Conservation (phyloP, 2,113 vertebrate species). For the Peromyscus polionotus region DNA sequence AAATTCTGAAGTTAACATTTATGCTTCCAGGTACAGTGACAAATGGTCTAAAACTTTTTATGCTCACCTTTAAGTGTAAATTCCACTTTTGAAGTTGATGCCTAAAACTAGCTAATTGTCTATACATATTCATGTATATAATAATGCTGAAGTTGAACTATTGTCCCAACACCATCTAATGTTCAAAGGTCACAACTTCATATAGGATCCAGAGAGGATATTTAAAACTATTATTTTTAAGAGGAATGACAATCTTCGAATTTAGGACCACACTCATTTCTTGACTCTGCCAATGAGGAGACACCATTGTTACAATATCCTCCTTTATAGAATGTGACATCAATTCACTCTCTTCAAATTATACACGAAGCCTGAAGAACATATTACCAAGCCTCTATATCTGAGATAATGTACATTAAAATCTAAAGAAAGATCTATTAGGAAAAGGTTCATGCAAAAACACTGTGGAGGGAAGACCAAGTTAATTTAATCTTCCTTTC, state of each 20-base stretch:
- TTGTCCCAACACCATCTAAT: neutral
- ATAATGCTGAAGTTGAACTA: neutral
- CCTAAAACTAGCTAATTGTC: neutral
- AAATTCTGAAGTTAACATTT: neutral
- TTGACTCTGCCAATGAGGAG: neutral
- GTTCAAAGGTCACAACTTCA: neutral
- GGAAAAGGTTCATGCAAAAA: neutral
- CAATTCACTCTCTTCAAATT: neutral
- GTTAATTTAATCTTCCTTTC: neutral
- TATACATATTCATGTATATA: neutral
- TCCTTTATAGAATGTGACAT: neutral
- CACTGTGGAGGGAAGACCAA: neutral
- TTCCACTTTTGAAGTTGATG: neutral
- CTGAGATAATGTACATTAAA: neutral
- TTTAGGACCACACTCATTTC: neutral
- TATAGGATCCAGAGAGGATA: neutral
- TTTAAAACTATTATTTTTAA: neutral
- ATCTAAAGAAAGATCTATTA: neutral
- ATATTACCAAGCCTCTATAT: neutral
- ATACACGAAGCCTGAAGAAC: rapidly evolving
- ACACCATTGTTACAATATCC: neutral
- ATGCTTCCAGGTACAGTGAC: neutral
- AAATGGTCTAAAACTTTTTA: neutral
- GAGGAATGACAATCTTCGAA: neutral
- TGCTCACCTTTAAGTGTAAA: neutral